Conservation (phyloP, 2,797 vertebrate genomes). For the Neopelma chrysocephalum region DNA sequence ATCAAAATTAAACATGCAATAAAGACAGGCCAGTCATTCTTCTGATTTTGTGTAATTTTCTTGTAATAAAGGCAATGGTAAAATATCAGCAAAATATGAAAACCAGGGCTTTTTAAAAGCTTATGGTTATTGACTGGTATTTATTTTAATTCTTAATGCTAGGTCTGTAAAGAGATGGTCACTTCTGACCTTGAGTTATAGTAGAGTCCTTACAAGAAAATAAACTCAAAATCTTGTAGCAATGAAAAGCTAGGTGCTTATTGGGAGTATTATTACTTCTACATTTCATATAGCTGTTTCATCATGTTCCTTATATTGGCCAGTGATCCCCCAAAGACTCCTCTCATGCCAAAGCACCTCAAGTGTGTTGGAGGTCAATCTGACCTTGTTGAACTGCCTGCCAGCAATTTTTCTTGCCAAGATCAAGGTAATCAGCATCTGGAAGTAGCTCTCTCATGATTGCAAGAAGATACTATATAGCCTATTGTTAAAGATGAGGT, state of each 20-base stretch:
- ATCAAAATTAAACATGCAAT: background rate
- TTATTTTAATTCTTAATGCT: background rate
- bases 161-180: background rate
- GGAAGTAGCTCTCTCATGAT: background rate
- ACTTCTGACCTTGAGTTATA: background rate
- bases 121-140: background rate
- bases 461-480: background rate
- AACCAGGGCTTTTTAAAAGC: background rate
- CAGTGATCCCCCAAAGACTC: conserved; percentile 3
- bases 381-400: conserved; percentile 9
- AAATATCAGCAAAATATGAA: background rate
- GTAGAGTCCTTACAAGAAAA: background rate
- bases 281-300: background rate
- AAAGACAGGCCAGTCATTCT: background rate
- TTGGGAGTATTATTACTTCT: background rate
- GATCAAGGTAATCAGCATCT: conserved; percentile 21
- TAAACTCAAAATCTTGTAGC: background rate
- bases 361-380: background rate
- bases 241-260: background rate
- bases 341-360: background rate
- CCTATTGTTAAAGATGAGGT: background rate
- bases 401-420: conserved; percentile 31
- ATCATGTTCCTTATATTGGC: conserved; percentile 6
- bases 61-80: background rate
- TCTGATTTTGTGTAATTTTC: background rate